A percentile compares a stretch with the other conserved stretches of the same genome.
Conservation (phyloP, 2,888 invertebrate genomes). For the Patella caerulea region DNA sequence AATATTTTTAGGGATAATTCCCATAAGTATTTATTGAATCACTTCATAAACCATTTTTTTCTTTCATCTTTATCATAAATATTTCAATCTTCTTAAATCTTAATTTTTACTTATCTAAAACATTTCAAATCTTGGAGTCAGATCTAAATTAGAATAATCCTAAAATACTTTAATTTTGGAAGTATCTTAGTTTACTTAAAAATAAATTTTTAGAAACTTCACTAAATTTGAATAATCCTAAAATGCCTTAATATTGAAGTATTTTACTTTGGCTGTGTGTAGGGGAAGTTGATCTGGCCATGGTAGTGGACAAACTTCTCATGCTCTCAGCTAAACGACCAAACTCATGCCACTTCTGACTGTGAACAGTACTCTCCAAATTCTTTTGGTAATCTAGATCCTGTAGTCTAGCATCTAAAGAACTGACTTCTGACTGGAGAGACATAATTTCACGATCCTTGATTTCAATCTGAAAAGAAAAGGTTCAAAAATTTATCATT, state of each 20-base stretch:
- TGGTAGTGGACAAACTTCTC: conserved; percentile 63
- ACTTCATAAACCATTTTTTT: no score
- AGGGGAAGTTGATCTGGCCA: conserved; percentile 41
- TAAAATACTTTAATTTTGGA: neutral
- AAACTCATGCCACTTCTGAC: conserved; percentile 71
- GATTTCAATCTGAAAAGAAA: conserved; percentile 49
- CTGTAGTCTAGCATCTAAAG: conserved; percentile 43
- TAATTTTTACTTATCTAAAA: conserved; percentile 1
- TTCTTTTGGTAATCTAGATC: conserved; percentile 53
- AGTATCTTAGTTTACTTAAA: neutral
- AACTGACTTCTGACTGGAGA: conserved; percentile 46
- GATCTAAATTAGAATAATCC: neutral
- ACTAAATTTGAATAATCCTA: no score
- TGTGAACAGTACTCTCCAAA: conserved; percentile 60
- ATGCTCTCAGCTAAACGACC: conserved; percentile 69
- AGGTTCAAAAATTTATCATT: no score
- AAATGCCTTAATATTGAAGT: neutral
- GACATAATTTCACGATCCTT: conserved; percentile 54
- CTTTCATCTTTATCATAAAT: neutral
- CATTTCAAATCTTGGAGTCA: neutral
- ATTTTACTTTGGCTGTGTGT: neutral
- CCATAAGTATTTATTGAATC: no score
- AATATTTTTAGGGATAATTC: no score
- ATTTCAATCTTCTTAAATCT: neutral
- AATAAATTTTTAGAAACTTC: neutral